phyloP scores from a whole-genome alignment of 2,888 invertebrate species.

The Drosophila subsilvestris region DNA sequence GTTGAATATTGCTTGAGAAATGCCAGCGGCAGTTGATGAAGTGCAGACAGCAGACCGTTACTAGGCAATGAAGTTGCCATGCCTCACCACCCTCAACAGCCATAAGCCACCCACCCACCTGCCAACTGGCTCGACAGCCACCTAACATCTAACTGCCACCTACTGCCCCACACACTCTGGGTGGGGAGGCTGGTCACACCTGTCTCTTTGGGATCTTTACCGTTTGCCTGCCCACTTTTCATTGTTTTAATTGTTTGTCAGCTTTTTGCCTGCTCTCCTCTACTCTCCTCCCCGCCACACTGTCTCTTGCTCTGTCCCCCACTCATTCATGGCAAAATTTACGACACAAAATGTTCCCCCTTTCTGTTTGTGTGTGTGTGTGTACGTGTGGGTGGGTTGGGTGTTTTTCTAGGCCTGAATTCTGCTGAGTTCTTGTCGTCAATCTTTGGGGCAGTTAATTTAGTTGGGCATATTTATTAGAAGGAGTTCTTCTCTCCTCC shows the following conservation, averaged over 20 bases:
- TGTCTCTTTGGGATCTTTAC: constrained; percentile 42
- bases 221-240: constrained; percentile 68
- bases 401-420: constrained; percentile 14
- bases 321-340: constrained; percentile 3
- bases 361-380: constrained; percentile 10
- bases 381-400: not conserved
- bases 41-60: constrained; percentile 48
- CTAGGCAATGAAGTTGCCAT: constrained; percentile 64
- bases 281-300: not conserved
- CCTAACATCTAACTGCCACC: not conserved
- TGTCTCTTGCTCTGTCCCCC: not conserved
- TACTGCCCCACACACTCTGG: constrained; percentile 3
- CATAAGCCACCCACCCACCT: not conserved
- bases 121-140: not conserved
- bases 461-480: constrained; percentile 53
- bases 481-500: constrained; percentile 13
- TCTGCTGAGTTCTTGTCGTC: constrained; percentile 52
- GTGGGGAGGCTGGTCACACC: constrained; percentile 51
- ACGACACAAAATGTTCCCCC: constrained; percentile 28
- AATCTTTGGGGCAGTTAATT: constrained; percentile 66
- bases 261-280: constrained; percentile 28
- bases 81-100: not conserved
- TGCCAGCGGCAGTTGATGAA: constrained; percentile 46
- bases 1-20: constrained; percentile 28
- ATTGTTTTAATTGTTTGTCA: constrained; percentile 70